Evolutionary conservation across 2,888 invertebrate genomes (phyloP).

Genomic region (Clistopyga incitator): DNA sequence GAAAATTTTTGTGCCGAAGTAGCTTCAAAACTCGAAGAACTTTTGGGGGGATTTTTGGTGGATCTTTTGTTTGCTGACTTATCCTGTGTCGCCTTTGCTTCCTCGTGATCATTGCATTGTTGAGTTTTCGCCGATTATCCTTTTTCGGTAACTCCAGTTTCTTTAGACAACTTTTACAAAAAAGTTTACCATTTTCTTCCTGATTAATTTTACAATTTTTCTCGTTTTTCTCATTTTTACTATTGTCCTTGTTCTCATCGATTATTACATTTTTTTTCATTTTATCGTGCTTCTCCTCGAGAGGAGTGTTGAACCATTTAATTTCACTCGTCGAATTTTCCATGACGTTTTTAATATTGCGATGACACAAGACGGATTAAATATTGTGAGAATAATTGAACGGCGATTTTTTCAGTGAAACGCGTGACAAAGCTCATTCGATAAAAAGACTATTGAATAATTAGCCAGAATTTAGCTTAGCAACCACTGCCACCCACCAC

Average conservation of each 20-base stretch:
- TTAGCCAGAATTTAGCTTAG: constrained; percentile 9
- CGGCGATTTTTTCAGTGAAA: constrained; percentile 5
- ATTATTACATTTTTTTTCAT: background rate
- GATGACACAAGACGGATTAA: background rate
- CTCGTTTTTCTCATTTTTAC: background rate
- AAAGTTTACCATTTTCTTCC: constrained; percentile 28
- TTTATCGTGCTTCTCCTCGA: background rate
- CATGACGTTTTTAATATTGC: constrained; percentile 10
- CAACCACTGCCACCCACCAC: background rate
- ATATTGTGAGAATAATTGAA: constrained; percentile 20
- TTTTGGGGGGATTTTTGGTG: constrained; percentile 66
- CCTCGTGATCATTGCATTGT: constrained; percentile 23
- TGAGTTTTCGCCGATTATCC: constrained; percentile 1
- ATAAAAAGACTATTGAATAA: constrained; percentile 2
- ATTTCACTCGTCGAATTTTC: constrained; percentile 19
- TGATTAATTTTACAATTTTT: background rate
- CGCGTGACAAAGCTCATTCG: constrained; percentile 57
- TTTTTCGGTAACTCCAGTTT: constrained; percentile 29
- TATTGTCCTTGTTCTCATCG: constrained; percentile 3
- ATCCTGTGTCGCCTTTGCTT: constrained; percentile 40
- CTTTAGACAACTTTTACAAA: constrained; percentile 49
- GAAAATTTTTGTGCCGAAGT: constrained; percentile 68
- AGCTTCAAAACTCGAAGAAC: constrained; percentile 68
- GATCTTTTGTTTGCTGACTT: constrained; percentile 41
- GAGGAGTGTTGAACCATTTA: background rate